These are phyloP conservation scores for Symphodus melops DNA, from an alignment of 2,113 vertebrate genomes.

Conservation along the genomic window DNA sequence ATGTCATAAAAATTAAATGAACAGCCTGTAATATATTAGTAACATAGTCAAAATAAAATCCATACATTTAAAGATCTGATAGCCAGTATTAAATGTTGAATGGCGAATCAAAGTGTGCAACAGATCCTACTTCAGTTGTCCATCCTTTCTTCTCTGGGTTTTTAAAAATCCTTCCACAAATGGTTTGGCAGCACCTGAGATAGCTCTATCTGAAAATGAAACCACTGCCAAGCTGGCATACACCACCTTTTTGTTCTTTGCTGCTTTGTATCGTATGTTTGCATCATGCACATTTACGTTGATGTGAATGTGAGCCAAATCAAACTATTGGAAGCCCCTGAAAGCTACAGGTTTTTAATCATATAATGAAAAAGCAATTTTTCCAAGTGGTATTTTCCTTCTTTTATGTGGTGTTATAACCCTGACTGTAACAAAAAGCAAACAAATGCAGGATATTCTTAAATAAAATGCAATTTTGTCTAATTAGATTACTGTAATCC, in stretches of 20 bases:
- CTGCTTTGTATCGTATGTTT: constrained; percentile 67
- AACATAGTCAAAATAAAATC: not conserved
- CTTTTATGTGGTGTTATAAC: constrained; percentile 39
- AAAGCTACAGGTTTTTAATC: constrained; percentile 45
- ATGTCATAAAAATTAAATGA: constrained; percentile 21
- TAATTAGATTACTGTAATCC: constrained; percentile 77
- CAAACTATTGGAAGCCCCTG: constrained; percentile 54
- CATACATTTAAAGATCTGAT: not conserved
- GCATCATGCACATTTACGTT: constrained; percentile 67
- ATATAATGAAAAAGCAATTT: constrained; percentile 52
- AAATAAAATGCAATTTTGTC: constrained; percentile 67
- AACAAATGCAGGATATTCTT: constrained; percentile 63
- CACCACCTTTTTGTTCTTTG: constrained; percentile 65
- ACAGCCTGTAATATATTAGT: constrained; percentile 5
- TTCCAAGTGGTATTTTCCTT: constrained; percentile 27
- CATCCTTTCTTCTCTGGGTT: constrained; percentile 14
- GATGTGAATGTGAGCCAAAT: constrained; percentile 68
- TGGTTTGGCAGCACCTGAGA: constrained; percentile 59
- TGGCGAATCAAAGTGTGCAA: constrained; percentile 19
- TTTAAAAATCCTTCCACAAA: constrained; percentile 61
- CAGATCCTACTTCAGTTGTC: constrained; percentile 26
- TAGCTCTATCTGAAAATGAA: constrained; percentile 56
- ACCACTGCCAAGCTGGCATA: constrained; percentile 73
- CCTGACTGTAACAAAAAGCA: constrained; percentile 53
- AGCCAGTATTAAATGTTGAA: not conserved